phyloP scores from a whole-genome alignment of 1,140 invertebrate species.

The Brachionus calyciflorus region DNA sequence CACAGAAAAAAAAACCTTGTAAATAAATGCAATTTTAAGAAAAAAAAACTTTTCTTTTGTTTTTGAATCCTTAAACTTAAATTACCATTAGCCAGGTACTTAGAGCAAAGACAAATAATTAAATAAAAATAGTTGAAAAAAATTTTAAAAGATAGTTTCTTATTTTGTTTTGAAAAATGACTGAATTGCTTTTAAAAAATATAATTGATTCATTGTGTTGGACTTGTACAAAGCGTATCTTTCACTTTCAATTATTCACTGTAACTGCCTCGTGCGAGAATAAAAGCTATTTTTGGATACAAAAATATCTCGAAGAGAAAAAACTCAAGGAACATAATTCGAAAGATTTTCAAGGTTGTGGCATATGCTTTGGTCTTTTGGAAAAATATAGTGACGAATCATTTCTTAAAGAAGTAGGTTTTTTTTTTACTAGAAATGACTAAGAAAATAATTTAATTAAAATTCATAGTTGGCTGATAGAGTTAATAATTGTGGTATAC shows the following conservation, averaged over 20 bases:
- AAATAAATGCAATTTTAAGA: conserved; percentile 15
- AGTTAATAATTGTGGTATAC: conserved; percentile 40
- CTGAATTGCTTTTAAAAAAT: not conserved
- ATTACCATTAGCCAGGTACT: conserved; percentile 45
- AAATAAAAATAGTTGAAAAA: not conserved
- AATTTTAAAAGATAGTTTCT: not conserved
- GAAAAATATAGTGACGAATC: conserved; percentile 26
- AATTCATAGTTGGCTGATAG: not conserved
- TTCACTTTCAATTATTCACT: conserved; percentile 40
- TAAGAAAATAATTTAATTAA: not conserved
- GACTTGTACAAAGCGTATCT: conserved; percentile 15
- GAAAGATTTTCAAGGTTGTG: conserved; percentile 29
- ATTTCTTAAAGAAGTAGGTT: conserved; percentile 35
- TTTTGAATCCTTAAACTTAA: not conserved
- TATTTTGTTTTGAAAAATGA: not conserved
- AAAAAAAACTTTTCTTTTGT: not conserved
- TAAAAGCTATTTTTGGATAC: conserved; percentile 16
- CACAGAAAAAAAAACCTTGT: conserved; percentile 25
- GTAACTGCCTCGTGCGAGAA: not conserved
- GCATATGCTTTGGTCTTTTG: conserved; percentile 38
- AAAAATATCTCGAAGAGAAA: conserved; percentile 12
- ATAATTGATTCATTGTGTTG: conserved; percentile 40
- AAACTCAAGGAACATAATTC: not conserved
- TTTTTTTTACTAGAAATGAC: not conserved
- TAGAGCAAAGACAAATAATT: no score